Percentiles rank a stretch among this genome's conserved stretches.
Conservation (phyloP, 2,797 vertebrate species). For the Helicolenus hilgendorfi region DNA sequence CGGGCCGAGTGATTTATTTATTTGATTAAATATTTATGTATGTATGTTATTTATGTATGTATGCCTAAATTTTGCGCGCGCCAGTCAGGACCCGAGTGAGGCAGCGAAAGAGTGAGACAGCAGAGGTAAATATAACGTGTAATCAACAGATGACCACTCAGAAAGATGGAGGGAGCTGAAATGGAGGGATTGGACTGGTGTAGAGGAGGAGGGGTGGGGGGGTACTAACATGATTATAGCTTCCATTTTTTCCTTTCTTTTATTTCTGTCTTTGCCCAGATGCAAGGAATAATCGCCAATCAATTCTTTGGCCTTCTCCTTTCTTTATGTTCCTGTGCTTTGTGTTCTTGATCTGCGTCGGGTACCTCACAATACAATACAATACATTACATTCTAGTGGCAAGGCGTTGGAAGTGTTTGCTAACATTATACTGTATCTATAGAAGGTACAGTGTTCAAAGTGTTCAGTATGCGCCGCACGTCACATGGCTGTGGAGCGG, state of each 20-base stretch:
- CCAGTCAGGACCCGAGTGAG: slow-evolving; percentile 68
- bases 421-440: background rate
- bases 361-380: background rate
- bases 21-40: slow-evolving; percentile 91
- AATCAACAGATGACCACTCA: slow-evolving; percentile 94
- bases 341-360: slow-evolving; percentile 14
- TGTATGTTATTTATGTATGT: slow-evolving; percentile 87
- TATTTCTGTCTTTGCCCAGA: slow-evolving; percentile 81
- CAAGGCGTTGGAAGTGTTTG: background rate
- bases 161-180: slow-evolving; percentile 83
- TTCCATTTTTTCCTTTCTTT: slow-evolving; percentile 88
- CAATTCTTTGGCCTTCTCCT: slow-evolving; percentile 72
- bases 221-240: slow-evolving; percentile 92
- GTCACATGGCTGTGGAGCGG: background rate
- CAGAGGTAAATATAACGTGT: slow-evolving; percentile 95
- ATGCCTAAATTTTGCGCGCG: slow-evolving; percentile 65
- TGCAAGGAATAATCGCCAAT: slow-evolving; percentile 85
- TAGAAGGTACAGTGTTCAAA: background rate
- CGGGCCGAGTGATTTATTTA: slow-evolving; percentile 89
- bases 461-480: background rate
- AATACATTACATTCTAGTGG: background rate
- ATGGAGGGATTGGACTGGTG: slow-evolving; percentile 74
- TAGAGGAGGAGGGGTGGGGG: slow-evolving; percentile 51
- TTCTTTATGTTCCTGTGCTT: slow-evolving; percentile 58
- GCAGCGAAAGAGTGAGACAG: slow-evolving; percentile 76